Base-by-base conservation (phyloP, 1,140 invertebrate species). In the Dufourea novaeangliae region DNA sequence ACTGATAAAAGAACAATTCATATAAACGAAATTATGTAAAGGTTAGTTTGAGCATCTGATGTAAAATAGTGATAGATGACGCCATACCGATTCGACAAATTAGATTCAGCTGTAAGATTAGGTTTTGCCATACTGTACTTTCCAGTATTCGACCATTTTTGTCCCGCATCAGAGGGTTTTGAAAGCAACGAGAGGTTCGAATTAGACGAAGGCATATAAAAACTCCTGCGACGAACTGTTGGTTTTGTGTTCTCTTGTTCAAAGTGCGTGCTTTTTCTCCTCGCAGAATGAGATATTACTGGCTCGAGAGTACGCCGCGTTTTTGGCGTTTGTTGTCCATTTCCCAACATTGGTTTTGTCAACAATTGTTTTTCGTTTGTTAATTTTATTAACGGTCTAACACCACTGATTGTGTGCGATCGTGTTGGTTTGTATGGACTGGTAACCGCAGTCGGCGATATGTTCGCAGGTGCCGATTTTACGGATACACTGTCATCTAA, bases 191-290 rank as follows among this genome's bases (percentile, higher is more conserved):
- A 32, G 5, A 39, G 25, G 20, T 8, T 67, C 12, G 50, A 57
- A 57, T 34, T 57, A 54, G 63, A 14, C 17, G 72, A 68, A 46
- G 73, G 39, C 27, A 27, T 25, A 8, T 68, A 46, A 34, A 68
- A 68, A 5, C 73, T 75, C 27, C 32, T 41, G 4, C 73, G 73
- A 11, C 73, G 63, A 25, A 22, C 2, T 0, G 22, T 2, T 1
- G 34, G 25, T 2, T 57, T 57, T 12, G n/a, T 3, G 37, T 12
- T 64, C 0, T 54, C 46, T 66, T 52, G 70, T 0, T 73, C 61
- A 5, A 7, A 11, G 29, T 52, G 17, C 3, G 37, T 6, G 10
- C 11, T 66, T 32, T 5, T 67, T 34, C 20, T 46, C 5, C 25
- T 37, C 1, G 17, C 0, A 5, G 46, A 34, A 41, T 54, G 64